Conservation (phyloP, 2,888 invertebrate species). For the Exephanes ischioxanthus region DNA sequence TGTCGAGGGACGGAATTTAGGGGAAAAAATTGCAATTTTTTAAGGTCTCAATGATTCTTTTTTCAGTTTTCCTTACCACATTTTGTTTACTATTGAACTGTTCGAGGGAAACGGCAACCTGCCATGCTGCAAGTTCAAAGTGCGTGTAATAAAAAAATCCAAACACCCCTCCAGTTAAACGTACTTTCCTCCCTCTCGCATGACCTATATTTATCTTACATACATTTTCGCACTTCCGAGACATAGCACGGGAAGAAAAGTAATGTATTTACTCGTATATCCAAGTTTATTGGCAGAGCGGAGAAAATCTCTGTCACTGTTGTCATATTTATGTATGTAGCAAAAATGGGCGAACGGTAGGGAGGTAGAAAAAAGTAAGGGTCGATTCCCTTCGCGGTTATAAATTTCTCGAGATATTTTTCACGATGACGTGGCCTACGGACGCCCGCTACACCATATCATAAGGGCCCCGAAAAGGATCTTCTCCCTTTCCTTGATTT, state of each 20-base stretch:
- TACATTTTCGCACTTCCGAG: background rate
- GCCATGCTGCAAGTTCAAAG: background rate
- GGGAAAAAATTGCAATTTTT: too few relatives aligned
- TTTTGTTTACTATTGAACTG: background rate
- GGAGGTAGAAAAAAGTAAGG: conserved; percentile 1
- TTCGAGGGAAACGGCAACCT: background rate
- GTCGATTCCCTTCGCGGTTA: conserved; percentile 27
- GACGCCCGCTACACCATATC: conserved; percentile 6
- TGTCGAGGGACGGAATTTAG: too few relatives aligned
- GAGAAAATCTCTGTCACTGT: conserved; percentile 5
- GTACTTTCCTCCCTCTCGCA: background rate
- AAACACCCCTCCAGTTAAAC: background rate
- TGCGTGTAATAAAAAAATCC: background rate
- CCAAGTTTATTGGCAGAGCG: conserved; percentile 17
- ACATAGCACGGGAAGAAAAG: background rate
- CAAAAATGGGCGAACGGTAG: conserved; percentile 19
- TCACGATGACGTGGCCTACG: conserved; percentile 44
- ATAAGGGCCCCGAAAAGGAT: conserved; percentile 13
- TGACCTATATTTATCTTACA: background rate
- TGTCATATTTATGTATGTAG: conserved; percentile 48
- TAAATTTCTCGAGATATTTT: conserved; percentile 33
- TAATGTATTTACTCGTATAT: conserved; percentile 3
- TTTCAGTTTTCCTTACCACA: background rate
- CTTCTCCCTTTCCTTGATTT: conserved; percentile 30
- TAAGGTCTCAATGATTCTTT: too few relatives aligned